Conservation (phyloP, 2,797 vertebrate species). For the Sebastes taczanowskii region DNA sequence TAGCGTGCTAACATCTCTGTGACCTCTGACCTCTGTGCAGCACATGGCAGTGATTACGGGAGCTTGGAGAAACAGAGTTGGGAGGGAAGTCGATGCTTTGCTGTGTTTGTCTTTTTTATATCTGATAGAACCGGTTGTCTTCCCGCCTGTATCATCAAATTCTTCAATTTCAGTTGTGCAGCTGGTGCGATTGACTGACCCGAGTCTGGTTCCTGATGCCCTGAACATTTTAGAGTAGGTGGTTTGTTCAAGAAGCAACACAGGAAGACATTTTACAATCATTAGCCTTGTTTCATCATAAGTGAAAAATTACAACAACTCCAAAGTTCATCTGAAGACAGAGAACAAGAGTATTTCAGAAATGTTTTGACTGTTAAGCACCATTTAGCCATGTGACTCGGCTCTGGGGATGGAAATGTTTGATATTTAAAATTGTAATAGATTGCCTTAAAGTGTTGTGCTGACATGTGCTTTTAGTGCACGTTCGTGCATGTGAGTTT, state of each 20-base stretch:
- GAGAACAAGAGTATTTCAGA: not conserved
- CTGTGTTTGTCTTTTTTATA: not conserved
- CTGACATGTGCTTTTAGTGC: not conserved
- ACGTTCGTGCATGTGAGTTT: too few species aligned
- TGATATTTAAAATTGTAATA: not conserved
- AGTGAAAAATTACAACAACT: not conserved
- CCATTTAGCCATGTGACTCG: not conserved
- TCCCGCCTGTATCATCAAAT: not conserved
- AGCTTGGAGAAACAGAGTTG: not conserved
- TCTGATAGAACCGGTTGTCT: not conserved
- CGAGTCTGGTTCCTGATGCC: not conserved
- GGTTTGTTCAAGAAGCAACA: not conserved
- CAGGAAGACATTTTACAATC: not conserved
- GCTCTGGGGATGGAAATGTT: not conserved
- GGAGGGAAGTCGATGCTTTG: not conserved
- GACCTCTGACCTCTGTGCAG: slow-evolving; percentile 34
- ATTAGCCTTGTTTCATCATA: not conserved
- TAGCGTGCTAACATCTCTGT: not conserved
- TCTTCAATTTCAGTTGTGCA: not conserved
- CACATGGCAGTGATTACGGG: slow-evolving; percentile 38
- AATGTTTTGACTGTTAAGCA: not conserved
- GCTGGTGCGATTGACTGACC: not conserved
- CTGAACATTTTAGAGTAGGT: not conserved
- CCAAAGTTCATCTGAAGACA: not conserved
- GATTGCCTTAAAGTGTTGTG: not conserved